phyloP scores from a whole-genome alignment of 2,888 invertebrate genomes.

The Macropis europaea region DNA sequence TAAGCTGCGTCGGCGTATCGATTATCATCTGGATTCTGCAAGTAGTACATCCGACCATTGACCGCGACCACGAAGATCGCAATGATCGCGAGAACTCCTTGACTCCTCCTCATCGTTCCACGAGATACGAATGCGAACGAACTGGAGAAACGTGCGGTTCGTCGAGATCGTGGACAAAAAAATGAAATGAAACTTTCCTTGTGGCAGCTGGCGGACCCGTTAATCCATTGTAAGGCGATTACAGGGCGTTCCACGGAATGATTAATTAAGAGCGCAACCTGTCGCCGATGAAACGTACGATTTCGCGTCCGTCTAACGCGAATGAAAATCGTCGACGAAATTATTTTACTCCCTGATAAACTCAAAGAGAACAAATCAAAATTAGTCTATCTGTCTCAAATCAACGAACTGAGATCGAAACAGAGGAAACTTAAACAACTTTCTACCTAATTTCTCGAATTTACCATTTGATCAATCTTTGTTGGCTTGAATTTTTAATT shows the following conservation, averaged over 20 bases:
- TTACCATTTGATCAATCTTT: too few species aligned
- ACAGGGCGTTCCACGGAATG: constrained; percentile 43
- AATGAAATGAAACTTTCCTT: constrained; percentile 35
- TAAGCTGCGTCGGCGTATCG: constrained; percentile 49
- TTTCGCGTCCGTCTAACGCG: constrained; percentile 1
- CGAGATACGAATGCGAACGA: background rate
- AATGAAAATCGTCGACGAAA: too few species aligned
- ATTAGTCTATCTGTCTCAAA: too few species aligned
- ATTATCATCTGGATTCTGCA: constrained; percentile 43
- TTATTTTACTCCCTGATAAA: too few species aligned
- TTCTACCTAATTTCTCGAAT: too few species aligned
- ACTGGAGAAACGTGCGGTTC: background rate
- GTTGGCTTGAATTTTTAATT: too few species aligned
- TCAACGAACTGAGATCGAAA: too few species aligned
- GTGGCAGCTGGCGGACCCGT: constrained; percentile 48
- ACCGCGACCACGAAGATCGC: constrained; percentile 26
- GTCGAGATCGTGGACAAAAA: constrained; percentile 18
- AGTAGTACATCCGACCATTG: constrained; percentile 58
- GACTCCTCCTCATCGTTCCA: constrained; percentile 18
- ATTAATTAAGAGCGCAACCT: constrained; percentile 50
- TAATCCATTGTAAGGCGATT: constrained; percentile 71
- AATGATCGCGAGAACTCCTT: background rate
- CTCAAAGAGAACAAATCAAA: too few species aligned
- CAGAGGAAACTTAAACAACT: too few species aligned
- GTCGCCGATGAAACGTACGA: constrained; percentile 23